Percentiles rank a stretch among this genome's conserved stretches.
Evolutionary conservation across 2,888 invertebrate species (phyloP).

Genomic region (Lasiommata megera): DNA sequence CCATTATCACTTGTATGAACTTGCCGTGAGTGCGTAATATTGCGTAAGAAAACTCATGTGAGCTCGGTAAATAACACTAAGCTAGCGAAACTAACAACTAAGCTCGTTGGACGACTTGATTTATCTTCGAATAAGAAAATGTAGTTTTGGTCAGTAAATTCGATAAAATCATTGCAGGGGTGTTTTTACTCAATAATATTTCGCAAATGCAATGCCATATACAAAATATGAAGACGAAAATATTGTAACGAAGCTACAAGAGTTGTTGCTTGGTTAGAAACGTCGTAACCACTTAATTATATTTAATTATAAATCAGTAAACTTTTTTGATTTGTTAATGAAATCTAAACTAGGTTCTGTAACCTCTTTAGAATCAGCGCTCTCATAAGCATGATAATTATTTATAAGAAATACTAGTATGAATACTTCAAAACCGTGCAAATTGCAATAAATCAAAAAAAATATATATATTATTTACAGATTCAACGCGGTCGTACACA

Average conservation of each 20-base stretch:
- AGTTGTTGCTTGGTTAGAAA: no score
- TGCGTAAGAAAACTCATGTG: constrained; percentile 38
- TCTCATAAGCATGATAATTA: no score
- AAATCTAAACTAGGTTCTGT: no score
- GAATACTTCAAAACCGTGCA: no score
- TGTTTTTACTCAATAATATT: not conserved
- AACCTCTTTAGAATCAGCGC: no score
- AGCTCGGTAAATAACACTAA: constrained; percentile 33
- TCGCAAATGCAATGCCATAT: no score
- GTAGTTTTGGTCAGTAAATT: constrained; percentile 65
- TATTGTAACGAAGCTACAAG: no score
- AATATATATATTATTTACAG: constrained; percentile 42
- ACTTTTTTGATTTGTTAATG: no score
- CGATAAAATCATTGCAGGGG: constrained; percentile 53
- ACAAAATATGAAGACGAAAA: no score
- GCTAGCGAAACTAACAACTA: constrained; percentile 62
- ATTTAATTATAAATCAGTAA: no score
- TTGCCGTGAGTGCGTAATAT: constrained; percentile 42
- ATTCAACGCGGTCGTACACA: constrained; percentile 72
- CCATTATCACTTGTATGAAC: constrained; percentile 53
- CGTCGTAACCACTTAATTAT: no score
- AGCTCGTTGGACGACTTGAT: constrained; percentile 36
- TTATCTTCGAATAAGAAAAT: constrained; percentile 39
- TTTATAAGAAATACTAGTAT: no score
- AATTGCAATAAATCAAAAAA: not conserved